Conservation (phyloP, 2,113 vertebrate species). For the Podilymbus podiceps region DNA sequence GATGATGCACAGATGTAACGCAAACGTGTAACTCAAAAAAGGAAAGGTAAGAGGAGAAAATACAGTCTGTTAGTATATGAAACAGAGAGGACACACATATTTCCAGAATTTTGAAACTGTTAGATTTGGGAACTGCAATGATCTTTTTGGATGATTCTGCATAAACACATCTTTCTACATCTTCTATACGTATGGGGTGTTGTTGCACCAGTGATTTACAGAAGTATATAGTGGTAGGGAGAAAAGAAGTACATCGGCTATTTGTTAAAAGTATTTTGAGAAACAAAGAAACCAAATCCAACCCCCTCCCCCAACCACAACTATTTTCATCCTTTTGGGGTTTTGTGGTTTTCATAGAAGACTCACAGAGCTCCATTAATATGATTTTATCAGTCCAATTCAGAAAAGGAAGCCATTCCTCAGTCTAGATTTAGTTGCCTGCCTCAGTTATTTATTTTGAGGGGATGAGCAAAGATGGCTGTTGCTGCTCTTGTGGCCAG, state of each 20-base stretch:
- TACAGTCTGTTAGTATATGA: not conserved
- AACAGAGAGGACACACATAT: not conserved
- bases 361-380: not conserved
- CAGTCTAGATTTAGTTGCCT: not conserved
- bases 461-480: constrained; percentile 7
- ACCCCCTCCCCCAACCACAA: not conserved
- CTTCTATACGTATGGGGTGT: not conserved
- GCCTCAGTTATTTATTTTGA: constrained; percentile 24
- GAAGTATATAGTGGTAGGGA: not conserved
- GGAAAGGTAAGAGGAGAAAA: not conserved
- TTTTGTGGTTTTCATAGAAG: constrained; percentile 11
- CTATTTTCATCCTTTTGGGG: not conserved
- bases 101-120: not conserved
- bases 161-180: not conserved
- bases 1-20: not conserved
- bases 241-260: not conserved
- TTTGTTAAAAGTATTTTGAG: not conserved
- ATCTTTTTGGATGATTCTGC: not conserved
- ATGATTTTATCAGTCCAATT: not conserved
- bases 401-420: not conserved
- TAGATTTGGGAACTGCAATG: not conserved
- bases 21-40: not conserved
- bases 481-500: constrained; percentile 30
- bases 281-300: not conserved
- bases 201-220: not conserved